phyloP scores from a whole-genome alignment of 2,888 invertebrate species.

The Volucella inanis region DNA sequence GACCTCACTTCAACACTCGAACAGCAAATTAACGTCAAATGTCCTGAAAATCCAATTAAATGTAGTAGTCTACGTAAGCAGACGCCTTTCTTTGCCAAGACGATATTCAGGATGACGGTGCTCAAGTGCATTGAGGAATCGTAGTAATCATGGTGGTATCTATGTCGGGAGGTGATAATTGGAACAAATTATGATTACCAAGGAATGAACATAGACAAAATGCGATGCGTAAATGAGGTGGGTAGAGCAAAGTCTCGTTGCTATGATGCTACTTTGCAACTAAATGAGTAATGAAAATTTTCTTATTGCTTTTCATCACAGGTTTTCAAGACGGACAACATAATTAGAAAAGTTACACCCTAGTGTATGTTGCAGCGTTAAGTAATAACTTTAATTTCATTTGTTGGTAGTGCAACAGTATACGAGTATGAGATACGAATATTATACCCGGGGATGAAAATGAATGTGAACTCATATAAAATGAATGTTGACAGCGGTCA shows the following conservation, averaged over 20 bases:
- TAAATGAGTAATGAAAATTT: conserved; percentile 56
- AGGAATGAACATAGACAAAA: conserved; percentile 49
- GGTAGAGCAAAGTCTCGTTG: conserved; percentile 11
- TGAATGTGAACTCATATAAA: too few species aligned
- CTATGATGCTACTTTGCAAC: conserved; percentile 21
- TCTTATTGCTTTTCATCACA: conserved; percentile 32
- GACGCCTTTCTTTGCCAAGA: conserved; percentile 23
- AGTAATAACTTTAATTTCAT: too few species aligned
- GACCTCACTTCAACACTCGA: neutral
- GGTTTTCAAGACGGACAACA: conserved; percentile 28
- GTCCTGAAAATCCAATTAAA: conserved; percentile 73
- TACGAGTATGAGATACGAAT: too few species aligned
- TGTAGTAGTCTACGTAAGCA: conserved; percentile 64
- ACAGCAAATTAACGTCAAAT: conserved; percentile 65
- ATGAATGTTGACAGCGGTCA: too few species aligned
- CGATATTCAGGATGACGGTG: conserved; percentile 31
- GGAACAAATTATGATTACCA: conserved; percentile 54
- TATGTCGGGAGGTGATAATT: conserved; percentile 41
- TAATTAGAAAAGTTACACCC: conserved; percentile 54
- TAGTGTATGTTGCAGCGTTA: neutral
- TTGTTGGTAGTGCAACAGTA: too few species aligned
- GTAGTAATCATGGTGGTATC: conserved; percentile 10
- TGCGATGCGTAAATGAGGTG: conserved; percentile 36
- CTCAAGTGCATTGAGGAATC: conserved; percentile 41
- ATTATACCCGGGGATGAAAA: too few species aligned